These are phyloP conservation scores for Xerus rutilus DNA, from an alignment of 2,797 vertebrate species.

Conservation along the genomic window DNA sequence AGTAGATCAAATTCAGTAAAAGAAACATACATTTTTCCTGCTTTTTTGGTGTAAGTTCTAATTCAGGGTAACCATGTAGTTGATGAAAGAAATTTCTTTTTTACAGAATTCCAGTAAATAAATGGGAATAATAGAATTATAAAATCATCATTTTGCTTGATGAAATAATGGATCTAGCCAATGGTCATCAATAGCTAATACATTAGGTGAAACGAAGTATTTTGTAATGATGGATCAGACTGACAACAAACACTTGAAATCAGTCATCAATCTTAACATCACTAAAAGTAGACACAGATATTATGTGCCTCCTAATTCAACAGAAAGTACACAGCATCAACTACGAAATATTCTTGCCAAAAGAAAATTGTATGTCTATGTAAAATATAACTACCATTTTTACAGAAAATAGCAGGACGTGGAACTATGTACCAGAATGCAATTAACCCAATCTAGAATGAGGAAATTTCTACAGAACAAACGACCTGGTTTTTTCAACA, in stretches of 20 bases:
- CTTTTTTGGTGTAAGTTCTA: background rate
- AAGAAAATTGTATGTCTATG: background rate
- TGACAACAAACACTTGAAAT: background rate
- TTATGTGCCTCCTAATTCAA: background rate
- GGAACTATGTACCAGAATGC: background rate
- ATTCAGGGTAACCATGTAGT: background rate
- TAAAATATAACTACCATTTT: background rate
- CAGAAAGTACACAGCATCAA: background rate
- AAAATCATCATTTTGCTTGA: background rate
- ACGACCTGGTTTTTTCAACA: background rate
- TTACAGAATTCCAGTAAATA: background rate
- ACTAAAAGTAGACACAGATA: background rate
- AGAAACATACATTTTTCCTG: background rate
- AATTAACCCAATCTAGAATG: conserved; percentile 12
- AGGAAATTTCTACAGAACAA: conserved; percentile 25
- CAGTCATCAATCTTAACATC: background rate
- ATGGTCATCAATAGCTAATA: background rate
- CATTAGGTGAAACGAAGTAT: background rate
- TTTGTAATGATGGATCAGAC: background rate
- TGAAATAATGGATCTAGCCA: background rate
- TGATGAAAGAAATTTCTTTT: background rate
- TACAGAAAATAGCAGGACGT: background rate
- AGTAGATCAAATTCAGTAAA: background rate
- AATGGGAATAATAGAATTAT: background rate
- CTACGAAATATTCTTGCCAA: conserved; percentile 16